phyloP scores from a whole-genome alignment of 2,113 vertebrate species.

The Eulacestoma nigropectus region DNA sequence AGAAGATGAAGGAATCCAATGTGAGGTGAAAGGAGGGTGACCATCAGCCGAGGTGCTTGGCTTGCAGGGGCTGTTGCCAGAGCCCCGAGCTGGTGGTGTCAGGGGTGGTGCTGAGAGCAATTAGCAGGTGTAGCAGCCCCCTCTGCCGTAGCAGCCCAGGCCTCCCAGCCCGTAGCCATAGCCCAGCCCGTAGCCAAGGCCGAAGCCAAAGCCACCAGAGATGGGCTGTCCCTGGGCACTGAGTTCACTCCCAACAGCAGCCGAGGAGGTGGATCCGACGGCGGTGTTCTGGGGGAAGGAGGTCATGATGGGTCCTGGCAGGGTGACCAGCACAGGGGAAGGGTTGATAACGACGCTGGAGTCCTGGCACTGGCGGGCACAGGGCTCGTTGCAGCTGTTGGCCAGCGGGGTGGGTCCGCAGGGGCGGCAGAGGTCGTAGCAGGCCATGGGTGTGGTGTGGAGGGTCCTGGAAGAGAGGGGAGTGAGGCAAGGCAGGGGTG shows the following conservation, averaged over 20 bases:
- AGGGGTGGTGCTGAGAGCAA: neutral
- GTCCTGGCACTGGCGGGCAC: neutral
- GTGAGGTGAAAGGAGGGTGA: no score
- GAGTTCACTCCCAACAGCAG: neutral
- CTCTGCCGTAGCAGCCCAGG: no score
- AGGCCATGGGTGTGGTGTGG: no score
- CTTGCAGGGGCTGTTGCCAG: no score
- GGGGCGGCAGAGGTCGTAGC: neutral
- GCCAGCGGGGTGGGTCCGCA: neutral
- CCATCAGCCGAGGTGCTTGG: no score
- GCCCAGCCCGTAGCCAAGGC: no score
- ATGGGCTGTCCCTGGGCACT: neutral
- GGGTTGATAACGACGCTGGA: neutral
- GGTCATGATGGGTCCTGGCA: neutral
- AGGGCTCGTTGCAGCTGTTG: neutral
- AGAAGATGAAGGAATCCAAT: no score
- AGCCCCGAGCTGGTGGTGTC: neutral
- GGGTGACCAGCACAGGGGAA: neutral
- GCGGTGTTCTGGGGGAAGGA: neutral
- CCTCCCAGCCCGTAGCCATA: no score
- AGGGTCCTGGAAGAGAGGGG: no score
- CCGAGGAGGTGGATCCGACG: neutral
- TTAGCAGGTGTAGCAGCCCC: no score
- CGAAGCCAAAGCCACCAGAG: neutral
- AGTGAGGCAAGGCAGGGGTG: no score